These are phyloP conservation scores for Drosophila kepulauana DNA, from an alignment of 1,140 invertebrate genomes.

Conservation along the genomic window DNA sequence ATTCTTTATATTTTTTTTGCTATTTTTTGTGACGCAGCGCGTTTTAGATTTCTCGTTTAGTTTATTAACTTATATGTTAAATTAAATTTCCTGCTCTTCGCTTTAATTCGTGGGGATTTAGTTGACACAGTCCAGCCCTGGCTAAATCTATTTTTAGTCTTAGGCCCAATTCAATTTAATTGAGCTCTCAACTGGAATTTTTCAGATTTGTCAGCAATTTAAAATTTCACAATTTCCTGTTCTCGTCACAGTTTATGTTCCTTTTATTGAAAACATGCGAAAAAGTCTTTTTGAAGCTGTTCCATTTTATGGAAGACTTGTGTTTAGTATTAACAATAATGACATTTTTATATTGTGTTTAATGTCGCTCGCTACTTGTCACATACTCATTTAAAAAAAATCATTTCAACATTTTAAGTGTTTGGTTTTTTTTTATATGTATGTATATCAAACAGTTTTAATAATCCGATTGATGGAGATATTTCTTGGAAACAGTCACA, in stretches of 20 bases:
- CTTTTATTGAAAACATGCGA: conserved; percentile 19
- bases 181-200: conserved; percentile 41
- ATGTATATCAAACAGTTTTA: conserved; percentile 8
- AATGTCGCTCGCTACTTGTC: conserved; percentile 29
- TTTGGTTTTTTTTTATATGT: background rate
- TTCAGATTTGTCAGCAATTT: conserved; percentile 30
- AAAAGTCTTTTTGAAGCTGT: conserved; percentile 26
- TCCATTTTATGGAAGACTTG: conserved; percentile 55
- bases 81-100: conserved; percentile 17
- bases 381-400: conserved; percentile 10
- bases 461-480: conserved; percentile 23
- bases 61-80: conserved; percentile 10
- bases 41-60: conserved; percentile 32
- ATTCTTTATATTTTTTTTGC: conserved; percentile 38
- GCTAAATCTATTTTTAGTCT: conserved; percentile 26
- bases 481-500: conserved; percentile 1
- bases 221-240: conserved; percentile 30
- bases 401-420: conserved; percentile 1
- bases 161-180: conserved; percentile 19
- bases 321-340: conserved; percentile 54
- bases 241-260: conserved; percentile 20
- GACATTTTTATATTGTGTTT: conserved; percentile 59
- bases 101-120: conserved; percentile 27
- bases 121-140: conserved; percentile 37
- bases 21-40: conserved; percentile 37